Evolutionary conservation across 2,113 vertebrate species (phyloP), one percentile per base, ranked within the genome.

Genomic region (Lamprologus ornatipinnis): DNA sequence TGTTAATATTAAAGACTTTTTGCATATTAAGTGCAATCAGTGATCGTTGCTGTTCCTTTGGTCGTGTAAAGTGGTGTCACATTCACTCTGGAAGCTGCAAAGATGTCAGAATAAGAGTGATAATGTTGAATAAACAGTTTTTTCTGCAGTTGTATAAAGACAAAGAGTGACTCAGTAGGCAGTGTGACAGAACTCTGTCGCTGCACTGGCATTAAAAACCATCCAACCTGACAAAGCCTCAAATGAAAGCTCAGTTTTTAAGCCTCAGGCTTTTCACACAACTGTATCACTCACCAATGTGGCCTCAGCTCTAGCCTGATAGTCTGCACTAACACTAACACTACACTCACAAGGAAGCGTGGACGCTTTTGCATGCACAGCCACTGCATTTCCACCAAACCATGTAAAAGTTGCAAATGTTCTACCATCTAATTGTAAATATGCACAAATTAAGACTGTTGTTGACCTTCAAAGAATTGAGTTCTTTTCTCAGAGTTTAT

Each of bases 221-320:
- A 47, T 58, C 51, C 23, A 86, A 89, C 87, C 5, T 4, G 83
- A 83, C 49, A 90, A 80, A 82, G 91, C 87, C 80, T 85, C 21
- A 80, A 90, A 91, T 80, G 33, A 90, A 88, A 60, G 82, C 88
- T 85, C 1, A 9, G 12, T 40, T 0, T 89, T 83, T 26, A 49
- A 90, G 65, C 82, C 3, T 13, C 37, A 10, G 35, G 65, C 85
- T 94, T 85, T 89, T 81, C 88, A 95, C 55, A 95, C 96, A 95
- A 60, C 84, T 40, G 33, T 51, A 55, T 55, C 84, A 17, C 87
- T 81, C 65, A 55, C 88, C 65, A 58, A 28, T 37, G 23, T 5
- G 21, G 57, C 63, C 85, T 55, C 79, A 33, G 87, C 91, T 78
- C 73, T 49, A 84, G 55, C 21, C 87, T 84, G 83, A 82, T 73